Conservation (phyloP, 2,113 vertebrate species). For the Tricholaema leucomelas region DNA sequence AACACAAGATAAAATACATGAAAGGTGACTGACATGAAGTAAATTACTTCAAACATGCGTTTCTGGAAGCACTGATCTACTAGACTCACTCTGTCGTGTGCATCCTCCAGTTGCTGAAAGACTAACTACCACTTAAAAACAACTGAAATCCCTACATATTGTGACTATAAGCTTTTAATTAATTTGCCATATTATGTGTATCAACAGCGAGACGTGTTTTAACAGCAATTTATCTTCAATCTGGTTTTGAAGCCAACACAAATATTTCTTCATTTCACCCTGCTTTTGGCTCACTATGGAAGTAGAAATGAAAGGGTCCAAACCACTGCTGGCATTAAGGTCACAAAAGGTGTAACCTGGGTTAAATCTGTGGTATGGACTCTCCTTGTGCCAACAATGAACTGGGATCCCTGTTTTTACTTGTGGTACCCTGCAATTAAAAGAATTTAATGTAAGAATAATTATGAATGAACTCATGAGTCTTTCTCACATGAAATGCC, state of each 20-base stretch:
- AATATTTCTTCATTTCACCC: slow-evolving; percentile 55
- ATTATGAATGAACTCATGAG: not conserved
- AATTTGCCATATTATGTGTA: slow-evolving; percentile 52
- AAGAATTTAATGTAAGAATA: not conserved
- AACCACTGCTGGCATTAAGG: not conserved
- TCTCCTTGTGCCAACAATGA: not conserved
- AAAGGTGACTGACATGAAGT: not conserved
- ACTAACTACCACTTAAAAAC: slow-evolving; percentile 52
- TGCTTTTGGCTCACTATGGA: slow-evolving; percentile 27
- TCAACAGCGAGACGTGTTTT: slow-evolving; percentile 60
- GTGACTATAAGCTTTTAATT: slow-evolving; percentile 64
- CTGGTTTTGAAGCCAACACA: slow-evolving; percentile 51
- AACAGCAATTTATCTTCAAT: slow-evolving; percentile 51
- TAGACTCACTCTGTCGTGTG: not conserved
- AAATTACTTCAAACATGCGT: not conserved
- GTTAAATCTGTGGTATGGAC: not conserved
- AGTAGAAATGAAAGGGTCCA: not conserved
- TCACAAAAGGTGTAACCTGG: not conserved
- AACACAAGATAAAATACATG: not conserved
- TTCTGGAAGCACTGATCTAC: not conserved
- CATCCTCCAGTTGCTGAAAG: slow-evolving; percentile 56
- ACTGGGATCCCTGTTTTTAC: not conserved
- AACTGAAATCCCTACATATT: slow-evolving; percentile 56
- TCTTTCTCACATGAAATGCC: not conserved
- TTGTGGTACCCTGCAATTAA: not conserved